Conservation (phyloP, 2,797 vertebrate species). For the Lagocephalus sceleratus region DNA sequence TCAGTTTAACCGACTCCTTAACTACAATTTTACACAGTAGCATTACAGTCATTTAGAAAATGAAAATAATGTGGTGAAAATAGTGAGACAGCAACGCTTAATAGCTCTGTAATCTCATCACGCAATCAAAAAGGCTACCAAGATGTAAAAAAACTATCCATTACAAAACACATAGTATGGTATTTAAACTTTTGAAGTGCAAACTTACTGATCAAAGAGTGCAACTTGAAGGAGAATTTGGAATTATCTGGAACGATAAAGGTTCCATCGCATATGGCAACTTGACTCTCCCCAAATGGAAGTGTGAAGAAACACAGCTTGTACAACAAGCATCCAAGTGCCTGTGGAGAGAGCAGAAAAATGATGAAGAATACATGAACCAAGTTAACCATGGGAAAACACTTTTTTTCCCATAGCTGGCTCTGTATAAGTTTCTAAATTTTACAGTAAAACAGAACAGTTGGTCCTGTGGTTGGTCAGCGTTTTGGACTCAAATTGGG, state of each 20-base stretch:
- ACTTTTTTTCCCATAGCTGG: background rate
- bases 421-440: background rate
- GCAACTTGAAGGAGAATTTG: conserved; percentile 87
- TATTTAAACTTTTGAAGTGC: background rate
- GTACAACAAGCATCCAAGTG: conserved; percentile 97
- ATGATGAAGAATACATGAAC: conserved; percentile 3
- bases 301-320: conserved; percentile 98
- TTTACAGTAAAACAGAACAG: background rate
- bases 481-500: background rate
- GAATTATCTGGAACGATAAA: conserved; percentile 95
- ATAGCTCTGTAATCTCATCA: too few species aligned
- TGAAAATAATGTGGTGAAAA: too few species aligned
- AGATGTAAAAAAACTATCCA: too few species aligned
- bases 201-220: conserved; percentile 94
- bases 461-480: background rate
- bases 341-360: conserved; percentile 72
- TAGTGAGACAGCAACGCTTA: too few species aligned
- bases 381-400: background rate
- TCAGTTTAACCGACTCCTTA: background rate
- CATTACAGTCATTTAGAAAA: too few species aligned
- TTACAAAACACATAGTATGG: background rate
- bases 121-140: too few species aligned
- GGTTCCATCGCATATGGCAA: conserved; percentile 96
- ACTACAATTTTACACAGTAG: background rate
- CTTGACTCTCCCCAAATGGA: conserved; percentile 98